Base-by-base conservation (phyloP, 2,888 invertebrate species). In the Escarpia spicata region DNA sequence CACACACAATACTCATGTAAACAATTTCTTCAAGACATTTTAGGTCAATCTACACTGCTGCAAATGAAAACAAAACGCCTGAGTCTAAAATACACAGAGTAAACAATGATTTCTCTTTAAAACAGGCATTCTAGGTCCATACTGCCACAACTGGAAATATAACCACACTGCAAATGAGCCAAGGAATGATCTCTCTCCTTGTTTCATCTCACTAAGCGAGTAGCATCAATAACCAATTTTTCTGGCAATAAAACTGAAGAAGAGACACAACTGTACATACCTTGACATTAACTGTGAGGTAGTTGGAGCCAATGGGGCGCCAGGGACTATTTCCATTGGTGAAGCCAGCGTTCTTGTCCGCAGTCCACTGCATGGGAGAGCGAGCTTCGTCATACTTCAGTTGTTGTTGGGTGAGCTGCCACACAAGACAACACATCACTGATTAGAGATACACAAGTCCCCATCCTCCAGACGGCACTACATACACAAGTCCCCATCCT, bases 301-400 rank as follows among this genome's bases (percentile, higher is more conserved):
- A 95, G 91, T 95, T 94, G 9, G 92, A 44, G 90, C 95, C 94
- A 15, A 96, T 93, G 31, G 96, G 95, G 15, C 96, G 92, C 96
- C 96, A 96, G 10, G 94, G 94, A 15, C 91, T 60, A 43, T 26
- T 26, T 90, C n/a, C 37, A 4, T 43, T 92, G 43, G 95, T 95
- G 94, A 96, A 96, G 31, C 96, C 96, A 89, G 95, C 96, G 94
- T 95, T 94, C 9, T 92, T 92, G 2, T 92, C 92, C 19, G 93
- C 93, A 43, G 93, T 94, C 96, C 96, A 96, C 94, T 96, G 96
- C 96, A 96, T 96, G 8, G 96, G 96, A 3, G 96, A 95, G 52
- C 96, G 94, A n/a, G 26, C 19, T 26, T 75, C 75, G 75, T 75
- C 75, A 75, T 75, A 75, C 26, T 75, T 75, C 75, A 75, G 75